Evolutionary conservation across 1,140 invertebrate species (phyloP).

Genomic region (Elymnias hypermnestra): DNA sequence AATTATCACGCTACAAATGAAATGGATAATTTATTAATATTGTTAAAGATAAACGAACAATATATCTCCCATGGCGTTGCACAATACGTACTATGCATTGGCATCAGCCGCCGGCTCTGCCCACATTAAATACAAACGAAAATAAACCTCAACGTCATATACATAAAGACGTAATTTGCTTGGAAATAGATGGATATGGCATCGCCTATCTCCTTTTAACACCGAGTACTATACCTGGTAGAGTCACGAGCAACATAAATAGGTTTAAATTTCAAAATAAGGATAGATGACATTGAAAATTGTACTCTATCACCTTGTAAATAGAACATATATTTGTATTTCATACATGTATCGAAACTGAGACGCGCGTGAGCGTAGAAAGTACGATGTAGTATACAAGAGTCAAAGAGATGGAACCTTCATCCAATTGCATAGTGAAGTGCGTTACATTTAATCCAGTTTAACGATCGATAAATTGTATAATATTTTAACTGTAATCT

Average conservation of each 20-base stretch:
- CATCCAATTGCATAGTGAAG: constrained; percentile 14
- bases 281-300: constrained; percentile 23
- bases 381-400: constrained; percentile 14
- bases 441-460: background rate
- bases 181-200: constrained; percentile 7
- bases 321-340: constrained; percentile 26
- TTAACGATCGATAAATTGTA: too few relatives aligned
- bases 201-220: constrained; percentile 57
- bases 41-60: constrained; percentile 27
- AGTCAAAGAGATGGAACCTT: constrained; percentile 19
- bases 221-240: constrained; percentile 47
- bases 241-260: constrained; percentile 69
- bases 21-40: constrained; percentile 29
- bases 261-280: constrained; percentile 43
- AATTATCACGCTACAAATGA: constrained; percentile 15
- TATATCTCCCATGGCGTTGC: constrained; percentile 27
- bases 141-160: background rate
- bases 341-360: constrained; percentile 2
- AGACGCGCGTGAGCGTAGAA: constrained; percentile 31
- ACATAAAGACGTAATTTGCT: constrained; percentile 17
- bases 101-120: constrained; percentile 31
- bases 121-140: constrained; percentile 6
- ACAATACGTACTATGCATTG: constrained; percentile 30
- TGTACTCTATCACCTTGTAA: constrained; percentile 16
- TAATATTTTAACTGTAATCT: too few relatives aligned